Evolutionary conservation across 1,140 invertebrate genomes (phyloP).

Genomic region (Drosophila bifasciata): DNA sequence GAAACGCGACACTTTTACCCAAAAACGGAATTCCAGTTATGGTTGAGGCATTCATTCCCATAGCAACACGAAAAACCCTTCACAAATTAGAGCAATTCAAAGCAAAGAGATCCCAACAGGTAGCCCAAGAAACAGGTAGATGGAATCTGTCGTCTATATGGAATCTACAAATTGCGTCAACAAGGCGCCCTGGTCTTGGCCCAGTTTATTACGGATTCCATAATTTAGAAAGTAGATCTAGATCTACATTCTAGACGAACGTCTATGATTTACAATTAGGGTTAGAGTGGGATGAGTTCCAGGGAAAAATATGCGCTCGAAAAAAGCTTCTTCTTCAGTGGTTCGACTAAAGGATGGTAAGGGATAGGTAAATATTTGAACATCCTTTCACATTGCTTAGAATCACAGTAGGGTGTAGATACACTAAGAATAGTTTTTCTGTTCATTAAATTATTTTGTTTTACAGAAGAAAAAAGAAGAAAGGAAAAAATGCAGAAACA

Average conservation of each 20-base stretch:
- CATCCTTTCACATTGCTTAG: no score
- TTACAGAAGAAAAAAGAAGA: no score
- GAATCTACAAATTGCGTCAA: conserved; percentile 41
- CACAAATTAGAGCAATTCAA: conserved; percentile 60
- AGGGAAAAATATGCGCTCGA: no score
- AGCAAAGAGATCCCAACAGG: conserved; percentile 29
- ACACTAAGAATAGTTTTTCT: no score
- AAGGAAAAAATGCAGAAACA: no score
- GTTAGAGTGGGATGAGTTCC: no score
- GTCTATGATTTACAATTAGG: conserved; percentile 27
- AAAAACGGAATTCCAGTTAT: conserved; percentile 64
- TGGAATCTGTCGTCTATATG: conserved; percentile 8
- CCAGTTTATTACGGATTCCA: conserved; percentile 38
- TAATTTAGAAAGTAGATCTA: conserved; percentile 27
- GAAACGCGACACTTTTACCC: conserved; percentile 70
- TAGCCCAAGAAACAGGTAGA: conserved; percentile 42
- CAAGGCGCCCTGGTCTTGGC: conserved; percentile 32
- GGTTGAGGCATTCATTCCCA: conserved; percentile 1
- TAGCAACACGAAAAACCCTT: background rate
- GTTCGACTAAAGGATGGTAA: no score
- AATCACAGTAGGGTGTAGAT: no score
- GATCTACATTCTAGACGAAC: background rate
- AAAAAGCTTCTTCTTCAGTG: no score
- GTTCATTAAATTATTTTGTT: background rate
- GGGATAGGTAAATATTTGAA: no score